phyloP scores from a whole-genome alignment of 2,113 vertebrate genomes.

The Falco punctatus region DNA sequence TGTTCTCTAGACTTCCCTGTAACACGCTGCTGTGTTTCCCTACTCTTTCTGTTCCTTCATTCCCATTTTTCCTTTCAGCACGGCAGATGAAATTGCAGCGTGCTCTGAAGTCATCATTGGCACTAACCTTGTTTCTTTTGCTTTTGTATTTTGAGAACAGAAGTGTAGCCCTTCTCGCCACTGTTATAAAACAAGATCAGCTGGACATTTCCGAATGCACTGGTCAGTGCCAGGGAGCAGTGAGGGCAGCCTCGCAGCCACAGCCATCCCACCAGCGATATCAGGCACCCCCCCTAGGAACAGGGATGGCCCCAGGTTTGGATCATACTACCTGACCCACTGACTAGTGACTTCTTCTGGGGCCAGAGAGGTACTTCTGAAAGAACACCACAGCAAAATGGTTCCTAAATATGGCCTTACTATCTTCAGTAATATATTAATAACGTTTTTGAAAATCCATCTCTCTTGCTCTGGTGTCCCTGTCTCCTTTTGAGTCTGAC shows the following conservation, averaged over 20 bases:
- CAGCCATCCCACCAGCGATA: fast-evolving
- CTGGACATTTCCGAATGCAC: neutral
- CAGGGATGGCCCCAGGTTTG: no score
- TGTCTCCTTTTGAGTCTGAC: neutral
- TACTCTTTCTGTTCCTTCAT: neutral
- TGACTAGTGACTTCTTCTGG: neutral
- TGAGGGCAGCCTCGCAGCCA: fast-evolving
- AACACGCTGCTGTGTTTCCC: neutral
- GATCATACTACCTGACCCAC: no score
- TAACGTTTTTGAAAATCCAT: neutral
- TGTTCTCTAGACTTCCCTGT: neutral
- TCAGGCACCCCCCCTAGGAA: fast-evolving
- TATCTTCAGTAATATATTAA: neutral
- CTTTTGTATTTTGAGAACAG: neutral
- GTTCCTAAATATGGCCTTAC: neutral
- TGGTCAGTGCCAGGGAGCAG: neutral
- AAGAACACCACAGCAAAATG: neutral
- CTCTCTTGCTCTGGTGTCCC: neutral
- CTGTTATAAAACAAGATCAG: neutral
- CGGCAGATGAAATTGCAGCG: neutral
- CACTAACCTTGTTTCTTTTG: neutral
- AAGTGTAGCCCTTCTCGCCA: neutral
- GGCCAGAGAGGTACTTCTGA: neutral
- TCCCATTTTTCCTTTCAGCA: neutral
- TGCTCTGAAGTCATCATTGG: neutral